Conservation (phyloP, 2,888 invertebrate species). For the Stegana nigrithorax region DNA sequence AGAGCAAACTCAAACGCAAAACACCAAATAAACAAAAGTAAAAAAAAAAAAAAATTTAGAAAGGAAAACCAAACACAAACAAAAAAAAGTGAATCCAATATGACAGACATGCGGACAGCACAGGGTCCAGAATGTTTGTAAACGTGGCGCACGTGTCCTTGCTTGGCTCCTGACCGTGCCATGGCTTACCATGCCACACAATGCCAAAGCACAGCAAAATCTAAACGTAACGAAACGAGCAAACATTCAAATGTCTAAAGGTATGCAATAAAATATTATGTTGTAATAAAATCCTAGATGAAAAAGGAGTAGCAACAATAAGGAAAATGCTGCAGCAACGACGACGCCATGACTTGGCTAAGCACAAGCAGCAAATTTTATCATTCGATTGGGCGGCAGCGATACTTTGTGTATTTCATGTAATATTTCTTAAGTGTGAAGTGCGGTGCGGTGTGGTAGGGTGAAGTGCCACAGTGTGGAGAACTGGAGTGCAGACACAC, state of each 20-base stretch:
- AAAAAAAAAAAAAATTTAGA: neutral
- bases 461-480: neutral
- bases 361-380: conserved; percentile 33
- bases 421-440: conserved; percentile 2
- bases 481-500: too few relatives aligned
- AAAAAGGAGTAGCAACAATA: too few relatives aligned
- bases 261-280: conserved; percentile 59
- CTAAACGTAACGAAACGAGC: too few relatives aligned
- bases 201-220: neutral
- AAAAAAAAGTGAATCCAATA: neutral
- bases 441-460: neutral
- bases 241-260: conserved; percentile 56
- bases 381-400: conserved; percentile 51
- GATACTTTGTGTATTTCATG: neutral
- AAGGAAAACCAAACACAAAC: neutral
- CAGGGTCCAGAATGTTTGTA: neutral
- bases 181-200: neutral
- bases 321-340: too few relatives aligned
- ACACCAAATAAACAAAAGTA: neutral
- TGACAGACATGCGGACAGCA: too few relatives aligned
- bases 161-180: neutral
- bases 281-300: conserved; percentile 45
- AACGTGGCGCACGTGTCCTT: conserved; percentile 6
- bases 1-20: neutral
- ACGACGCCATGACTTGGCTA: too few relatives aligned